phyloP scores from a whole-genome alignment of 35 echinoderm and acorn worm genomes.

The Heliocidaris erythrogramma region DNA sequence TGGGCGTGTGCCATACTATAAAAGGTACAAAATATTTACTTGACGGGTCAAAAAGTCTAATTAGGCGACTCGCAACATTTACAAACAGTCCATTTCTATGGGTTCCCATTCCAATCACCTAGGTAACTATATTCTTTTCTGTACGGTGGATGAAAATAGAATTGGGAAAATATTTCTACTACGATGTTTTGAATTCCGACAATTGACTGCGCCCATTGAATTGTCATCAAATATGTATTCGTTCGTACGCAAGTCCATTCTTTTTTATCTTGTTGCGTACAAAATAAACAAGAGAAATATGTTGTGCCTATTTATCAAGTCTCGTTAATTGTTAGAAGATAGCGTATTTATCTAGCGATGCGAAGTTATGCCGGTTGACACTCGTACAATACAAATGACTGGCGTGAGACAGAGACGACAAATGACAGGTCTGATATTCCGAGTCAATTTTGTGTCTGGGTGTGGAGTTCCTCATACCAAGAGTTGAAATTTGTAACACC shows the following conservation, averaged over 20 bases:
- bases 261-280: not conserved
- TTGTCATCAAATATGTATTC: not conserved
- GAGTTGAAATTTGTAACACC: too few species aligned
- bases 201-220: constrained; percentile 1
- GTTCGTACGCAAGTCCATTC: not conserved
- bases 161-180: constrained; percentile 12
- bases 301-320: not conserved
- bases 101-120: not conserved
- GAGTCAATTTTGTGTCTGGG: not conserved
- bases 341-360: not conserved
- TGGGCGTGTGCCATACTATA: not conserved
- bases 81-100: not conserved
- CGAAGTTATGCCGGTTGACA: not conserved
- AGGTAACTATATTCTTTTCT: not conserved
- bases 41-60: not conserved
- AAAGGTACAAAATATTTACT: not conserved
- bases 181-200: constrained; percentile 1
- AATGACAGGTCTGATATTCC: not conserved
- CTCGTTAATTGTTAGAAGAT: constrained; percentile 13
- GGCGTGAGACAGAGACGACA: not conserved
- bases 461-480: not conserved
- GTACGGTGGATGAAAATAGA: not conserved
- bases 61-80: constrained; percentile 15
- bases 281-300: constrained; percentile 19
- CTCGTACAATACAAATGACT: not conserved